Conservation (phyloP, 2,888 invertebrate species). For the Choristoneura rosaceana region DNA sequence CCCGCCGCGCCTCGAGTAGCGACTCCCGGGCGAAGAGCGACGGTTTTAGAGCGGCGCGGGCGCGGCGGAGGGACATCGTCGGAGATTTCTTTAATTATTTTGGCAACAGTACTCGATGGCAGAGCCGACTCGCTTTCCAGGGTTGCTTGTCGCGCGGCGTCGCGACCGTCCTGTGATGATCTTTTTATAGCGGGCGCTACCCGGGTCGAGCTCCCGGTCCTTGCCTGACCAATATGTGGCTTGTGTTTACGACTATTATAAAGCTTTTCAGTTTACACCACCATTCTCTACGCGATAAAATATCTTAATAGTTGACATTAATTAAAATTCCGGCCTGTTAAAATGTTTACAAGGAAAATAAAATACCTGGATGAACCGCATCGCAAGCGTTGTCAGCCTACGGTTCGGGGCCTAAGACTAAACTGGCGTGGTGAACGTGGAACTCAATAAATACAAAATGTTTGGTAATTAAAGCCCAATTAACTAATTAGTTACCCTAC, state of each 20-base stretch:
- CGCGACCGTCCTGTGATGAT: slow-evolving; percentile 80
- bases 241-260: slow-evolving; percentile 64
- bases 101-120: slow-evolving; percentile 88
- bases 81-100: slow-evolving; percentile 92
- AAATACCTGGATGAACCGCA: background rate
- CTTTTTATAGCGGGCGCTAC: slow-evolving; percentile 85
- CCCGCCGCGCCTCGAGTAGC: slow-evolving; percentile 84
- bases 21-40: slow-evolving; percentile 86
- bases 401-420: background rate
- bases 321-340: slow-evolving; percentile 27
- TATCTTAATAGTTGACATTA: slow-evolving; percentile 38
- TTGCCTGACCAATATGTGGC: slow-evolving; percentile 61
- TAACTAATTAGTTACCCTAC: background rate
- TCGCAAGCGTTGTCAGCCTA: too few relatives aligned
- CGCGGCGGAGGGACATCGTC: slow-evolving; percentile 87
- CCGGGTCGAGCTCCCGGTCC: slow-evolving; percentile 76
- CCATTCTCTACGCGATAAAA: slow-evolving; percentile 35
- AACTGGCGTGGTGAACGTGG: background rate
- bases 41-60: slow-evolving; percentile 86
- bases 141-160: slow-evolving; percentile 82
- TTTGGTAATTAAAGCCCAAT: background rate
- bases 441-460: background rate
- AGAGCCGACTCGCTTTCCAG: slow-evolving; percentile 84
- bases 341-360: slow-evolving; percentile 10
- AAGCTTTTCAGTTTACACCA: slow-evolving; percentile 42